phyloP scores from a whole-genome alignment of 2,113 vertebrate genomes.

The Gorsachius goisagi region DNA sequence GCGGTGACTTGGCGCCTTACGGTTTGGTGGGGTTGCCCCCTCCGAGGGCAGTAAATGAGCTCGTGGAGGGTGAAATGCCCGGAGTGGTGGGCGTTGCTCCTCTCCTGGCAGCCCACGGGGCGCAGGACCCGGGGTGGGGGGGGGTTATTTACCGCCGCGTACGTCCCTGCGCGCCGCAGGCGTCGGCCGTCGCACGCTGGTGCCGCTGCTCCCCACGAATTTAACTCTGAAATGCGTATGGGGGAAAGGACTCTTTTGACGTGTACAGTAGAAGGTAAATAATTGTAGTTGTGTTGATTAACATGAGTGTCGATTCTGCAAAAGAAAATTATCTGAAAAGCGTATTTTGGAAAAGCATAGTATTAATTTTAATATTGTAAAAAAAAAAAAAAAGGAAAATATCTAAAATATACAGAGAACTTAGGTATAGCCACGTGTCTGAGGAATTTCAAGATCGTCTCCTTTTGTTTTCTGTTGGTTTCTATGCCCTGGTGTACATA shows the following conservation, averaged over 20 bases:
- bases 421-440: conserved; percentile 30
- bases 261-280: conserved; percentile 27
- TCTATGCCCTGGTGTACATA: conserved; percentile 61
- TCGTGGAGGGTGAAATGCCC: rapidly evolving
- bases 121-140: not conserved
- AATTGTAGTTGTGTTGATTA: not conserved
- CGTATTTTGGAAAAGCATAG: conserved; percentile 51
- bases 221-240: not conserved
- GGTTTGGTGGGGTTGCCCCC: not conserved
- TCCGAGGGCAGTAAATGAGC: too few relatives aligned
- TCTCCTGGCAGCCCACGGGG: not conserved
- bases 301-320: not conserved
- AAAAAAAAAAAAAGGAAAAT: conserved; percentile 9
- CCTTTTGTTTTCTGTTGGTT: conserved; percentile 47
- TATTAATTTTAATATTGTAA: conserved; percentile 59
- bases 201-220: not conserved
- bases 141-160: too few relatives aligned
- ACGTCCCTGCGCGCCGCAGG: rapidly evolving
- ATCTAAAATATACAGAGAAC: conserved; percentile 52
- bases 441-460: conserved; percentile 24
- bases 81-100: not conserved
- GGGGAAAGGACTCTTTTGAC: not conserved
- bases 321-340: not conserved
- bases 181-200: rapidly evolving
- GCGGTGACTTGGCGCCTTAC: rapidly evolving